phyloP scores from a whole-genome alignment of 1,140 invertebrate genomes.

The Drosophila punjabiensis region DNA sequence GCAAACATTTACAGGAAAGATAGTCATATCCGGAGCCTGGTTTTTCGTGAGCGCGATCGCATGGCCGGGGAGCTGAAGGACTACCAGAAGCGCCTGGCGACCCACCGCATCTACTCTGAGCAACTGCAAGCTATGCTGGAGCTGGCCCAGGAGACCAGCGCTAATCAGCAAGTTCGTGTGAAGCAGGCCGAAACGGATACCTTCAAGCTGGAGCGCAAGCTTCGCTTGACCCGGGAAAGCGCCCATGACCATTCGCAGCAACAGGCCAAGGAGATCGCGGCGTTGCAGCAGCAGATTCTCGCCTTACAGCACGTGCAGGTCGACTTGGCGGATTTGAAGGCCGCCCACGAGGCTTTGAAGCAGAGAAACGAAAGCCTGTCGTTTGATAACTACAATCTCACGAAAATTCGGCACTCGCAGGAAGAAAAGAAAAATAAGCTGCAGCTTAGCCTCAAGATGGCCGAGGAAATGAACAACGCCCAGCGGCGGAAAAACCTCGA shows the following conservation, averaged over 20 bases:
- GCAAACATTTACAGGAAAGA: slow-evolving; percentile 20
- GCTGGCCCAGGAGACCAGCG: not conserved
- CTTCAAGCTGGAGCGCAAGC: slow-evolving; percentile 80
- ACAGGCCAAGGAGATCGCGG: slow-evolving; percentile 23
- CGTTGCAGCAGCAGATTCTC: not conserved
- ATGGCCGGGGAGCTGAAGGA: slow-evolving; percentile 84
- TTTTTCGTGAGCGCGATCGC: slow-evolving; percentile 85
- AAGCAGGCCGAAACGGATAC: slow-evolving; percentile 19
- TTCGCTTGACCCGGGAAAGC: slow-evolving; percentile 88
- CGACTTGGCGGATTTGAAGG: not conserved
- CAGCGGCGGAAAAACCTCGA: not conserved
- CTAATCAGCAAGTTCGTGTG: not conserved
- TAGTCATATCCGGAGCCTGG: not conserved
- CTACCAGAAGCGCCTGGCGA: slow-evolving; percentile 82
- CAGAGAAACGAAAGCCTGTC: slow-evolving; percentile 7
- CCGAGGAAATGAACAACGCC: not conserved
- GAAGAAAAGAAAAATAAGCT: slow-evolving; percentile 14
- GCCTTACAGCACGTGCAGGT: not conserved
- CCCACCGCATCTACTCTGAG: slow-evolving; percentile 75
- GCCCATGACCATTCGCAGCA: slow-evolving; percentile 85
- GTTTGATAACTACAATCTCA: slow-evolving; percentile 15
- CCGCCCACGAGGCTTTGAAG: slow-evolving; percentile 5
- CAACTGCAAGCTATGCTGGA: slow-evolving; percentile 74
- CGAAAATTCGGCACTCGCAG: not conserved
- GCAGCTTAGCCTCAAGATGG: not conserved